Evolutionary conservation across 2,113 vertebrate genomes (phyloP).

Genomic region (Ceyx margarethae): DNA sequence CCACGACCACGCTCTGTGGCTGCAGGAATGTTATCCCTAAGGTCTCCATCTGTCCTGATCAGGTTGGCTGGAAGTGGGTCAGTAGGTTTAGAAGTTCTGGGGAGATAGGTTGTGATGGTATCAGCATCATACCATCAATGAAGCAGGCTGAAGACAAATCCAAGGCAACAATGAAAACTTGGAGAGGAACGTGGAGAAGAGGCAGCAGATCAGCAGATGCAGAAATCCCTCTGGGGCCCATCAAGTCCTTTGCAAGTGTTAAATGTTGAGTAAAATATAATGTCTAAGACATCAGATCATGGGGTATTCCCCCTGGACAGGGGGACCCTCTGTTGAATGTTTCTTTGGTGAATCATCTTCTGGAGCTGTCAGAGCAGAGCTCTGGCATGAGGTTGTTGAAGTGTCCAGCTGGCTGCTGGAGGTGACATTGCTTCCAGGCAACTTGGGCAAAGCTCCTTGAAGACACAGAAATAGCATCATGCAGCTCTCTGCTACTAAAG

Average conservation of each 20-base stretch:
- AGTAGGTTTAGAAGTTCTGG: conserved; percentile 54
- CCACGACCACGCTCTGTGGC: not conserved
- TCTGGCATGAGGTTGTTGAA: not conserved
- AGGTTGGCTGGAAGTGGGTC: conserved; percentile 56
- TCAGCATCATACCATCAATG: not conserved
- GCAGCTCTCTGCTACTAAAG: not conserved
- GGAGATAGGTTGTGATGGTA: not conserved
- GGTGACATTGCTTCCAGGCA: not conserved
- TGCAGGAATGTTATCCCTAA: conserved; percentile 38
- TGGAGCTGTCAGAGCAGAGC: conserved; percentile 2
- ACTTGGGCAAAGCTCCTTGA: not conserved
- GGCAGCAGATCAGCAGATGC: not conserved
- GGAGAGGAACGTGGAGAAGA: conserved; percentile 9
- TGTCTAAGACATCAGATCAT: conserved; percentile 24
- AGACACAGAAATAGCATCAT: not conserved
- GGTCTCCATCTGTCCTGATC: conserved; percentile 23
- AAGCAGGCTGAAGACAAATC: conserved; percentile 9
- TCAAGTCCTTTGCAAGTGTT: conserved; percentile 26
- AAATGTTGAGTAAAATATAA: conserved; percentile 46
- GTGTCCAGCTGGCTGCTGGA: not conserved
- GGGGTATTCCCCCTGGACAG: conserved; percentile 32
- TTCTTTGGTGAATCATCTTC: conserved; percentile 19
- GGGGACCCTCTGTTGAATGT: conserved; percentile 24
- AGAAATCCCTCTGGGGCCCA: conserved; percentile 49
- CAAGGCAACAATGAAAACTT: conserved; percentile 47